These are phyloP conservation scores for Tyrannus savana DNA, from an alignment of 2,113 vertebrate species.

Conservation along the genomic window DNA sequence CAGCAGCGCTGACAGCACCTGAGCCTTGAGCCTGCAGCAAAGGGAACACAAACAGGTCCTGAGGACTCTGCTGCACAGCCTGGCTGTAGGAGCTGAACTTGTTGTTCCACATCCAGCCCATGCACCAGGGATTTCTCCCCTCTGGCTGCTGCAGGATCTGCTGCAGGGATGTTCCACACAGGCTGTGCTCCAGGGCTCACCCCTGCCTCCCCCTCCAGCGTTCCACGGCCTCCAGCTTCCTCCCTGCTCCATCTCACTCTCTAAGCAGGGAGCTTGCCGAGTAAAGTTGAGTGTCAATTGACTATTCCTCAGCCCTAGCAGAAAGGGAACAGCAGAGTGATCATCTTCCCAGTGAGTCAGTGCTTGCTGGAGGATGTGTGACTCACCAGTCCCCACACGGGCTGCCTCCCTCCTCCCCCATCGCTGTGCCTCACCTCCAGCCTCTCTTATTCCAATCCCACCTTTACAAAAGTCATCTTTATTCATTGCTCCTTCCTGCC, in stretches of 20 bases:
- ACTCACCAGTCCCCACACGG: constrained; percentile 29
- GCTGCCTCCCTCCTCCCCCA: constrained; percentile 51
- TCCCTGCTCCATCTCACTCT: background rate
- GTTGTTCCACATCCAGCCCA: background rate
- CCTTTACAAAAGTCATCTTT: constrained; percentile 4
- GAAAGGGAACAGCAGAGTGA: constrained; percentile 31
- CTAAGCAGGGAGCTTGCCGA: background rate
- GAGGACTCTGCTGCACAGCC: background rate
- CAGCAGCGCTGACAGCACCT: background rate
- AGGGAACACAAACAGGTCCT: background rate
- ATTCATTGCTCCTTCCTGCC: background rate
- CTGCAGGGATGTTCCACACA: background rate
- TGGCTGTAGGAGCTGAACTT: background rate
- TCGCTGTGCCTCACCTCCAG: constrained; percentile 32
- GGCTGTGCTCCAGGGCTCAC: background rate
- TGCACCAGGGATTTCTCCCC: background rate
- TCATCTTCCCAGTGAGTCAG: constrained; percentile 54
- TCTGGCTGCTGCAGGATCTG: background rate
- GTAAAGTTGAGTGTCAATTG: background rate
- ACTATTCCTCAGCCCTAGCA: constrained; percentile 2
- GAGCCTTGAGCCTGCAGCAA: background rate
- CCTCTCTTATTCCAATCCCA: constrained; percentile 36
- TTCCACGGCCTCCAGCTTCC: background rate
- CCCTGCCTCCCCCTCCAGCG: background rate
- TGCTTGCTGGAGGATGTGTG: constrained; percentile 52